phyloP scores from a whole-genome alignment of 53 echinoderm and acorn worm species.

The Luidia sarsii region DNA sequence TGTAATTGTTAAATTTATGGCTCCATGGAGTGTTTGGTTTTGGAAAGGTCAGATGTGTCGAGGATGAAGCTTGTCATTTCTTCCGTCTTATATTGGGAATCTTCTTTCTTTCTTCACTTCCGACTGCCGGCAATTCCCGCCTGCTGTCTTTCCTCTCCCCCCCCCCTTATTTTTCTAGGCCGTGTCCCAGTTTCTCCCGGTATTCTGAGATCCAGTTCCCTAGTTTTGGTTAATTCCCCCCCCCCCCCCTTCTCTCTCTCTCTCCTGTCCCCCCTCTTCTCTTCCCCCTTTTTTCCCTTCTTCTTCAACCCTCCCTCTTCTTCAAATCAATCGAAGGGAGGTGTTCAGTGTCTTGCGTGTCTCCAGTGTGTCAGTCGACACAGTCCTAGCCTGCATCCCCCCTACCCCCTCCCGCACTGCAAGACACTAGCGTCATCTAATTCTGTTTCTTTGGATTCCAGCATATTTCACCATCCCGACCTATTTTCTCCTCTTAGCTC shows the following conservation, averaged over 20 bases:
- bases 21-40: too few relatives aligned
- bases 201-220: conserved; percentile 44
- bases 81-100: too few relatives aligned
- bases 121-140: too few relatives aligned
- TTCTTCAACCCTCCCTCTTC: not conserved
- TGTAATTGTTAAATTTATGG: too few relatives aligned
- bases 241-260: not conserved
- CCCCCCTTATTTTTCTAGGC: conserved; percentile 32
- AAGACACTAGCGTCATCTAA: too few relatives aligned
- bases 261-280: too few relatives aligned
- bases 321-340: conserved; percentile 35
- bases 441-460: conserved; percentile 42
- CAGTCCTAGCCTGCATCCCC: not conserved
- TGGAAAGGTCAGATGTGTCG: too few relatives aligned
- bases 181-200: conserved; percentile 45
- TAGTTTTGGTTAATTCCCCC: conserved; percentile 42
- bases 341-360: conserved; percentile 30
- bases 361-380: conserved; percentile 28
- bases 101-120: not conserved
- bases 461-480: conserved; percentile 39
- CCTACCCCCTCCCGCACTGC: too few relatives aligned
- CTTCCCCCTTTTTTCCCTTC: conserved; percentile 5
- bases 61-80: too few relatives aligned
- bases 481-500: conserved; percentile 9
- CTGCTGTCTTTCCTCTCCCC: too few relatives aligned